These are phyloP conservation scores for Anisognathus igniventris DNA, from an alignment of 2,797 vertebrate genomes.

Conservation along the genomic window DNA sequence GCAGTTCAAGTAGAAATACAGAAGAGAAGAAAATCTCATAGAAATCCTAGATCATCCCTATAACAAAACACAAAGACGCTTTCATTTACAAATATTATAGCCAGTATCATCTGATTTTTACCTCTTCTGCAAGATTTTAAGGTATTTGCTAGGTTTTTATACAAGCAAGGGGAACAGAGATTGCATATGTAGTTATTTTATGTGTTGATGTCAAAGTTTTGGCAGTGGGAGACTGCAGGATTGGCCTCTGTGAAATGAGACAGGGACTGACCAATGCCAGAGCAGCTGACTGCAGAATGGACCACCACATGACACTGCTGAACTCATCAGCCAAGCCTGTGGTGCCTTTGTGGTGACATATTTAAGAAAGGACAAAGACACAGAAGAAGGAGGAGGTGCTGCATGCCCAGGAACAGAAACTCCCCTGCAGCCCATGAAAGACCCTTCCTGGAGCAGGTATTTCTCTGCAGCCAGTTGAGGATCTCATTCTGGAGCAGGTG, in stretches of 20 bases:
- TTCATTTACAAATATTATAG: not conserved
- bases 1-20: not conserved
- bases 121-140: not conserved
- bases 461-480: not conserved
- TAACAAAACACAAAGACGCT: not conserved
- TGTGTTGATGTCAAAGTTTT: not conserved
- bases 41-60: not conserved
- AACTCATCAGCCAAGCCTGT: not conserved
- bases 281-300: not conserved
- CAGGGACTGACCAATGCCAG: not conserved
- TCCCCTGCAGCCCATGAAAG: not conserved
- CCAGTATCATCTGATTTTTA: not conserved
- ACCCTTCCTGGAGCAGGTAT: not conserved
- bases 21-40: not conserved
- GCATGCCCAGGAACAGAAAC: not conserved
- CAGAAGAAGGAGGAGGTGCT: not conserved
- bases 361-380: not conserved
- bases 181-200: not conserved
- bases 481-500: not conserved
- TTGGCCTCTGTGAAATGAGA: not conserved
- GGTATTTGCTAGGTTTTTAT: not conserved
- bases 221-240: accelerated
- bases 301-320: no score
- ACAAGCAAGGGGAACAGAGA: not conserved
- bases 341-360: no score